phyloP scores from a whole-genome alignment of 1,140 invertebrate species.

The Piezodorus guildinii region DNA sequence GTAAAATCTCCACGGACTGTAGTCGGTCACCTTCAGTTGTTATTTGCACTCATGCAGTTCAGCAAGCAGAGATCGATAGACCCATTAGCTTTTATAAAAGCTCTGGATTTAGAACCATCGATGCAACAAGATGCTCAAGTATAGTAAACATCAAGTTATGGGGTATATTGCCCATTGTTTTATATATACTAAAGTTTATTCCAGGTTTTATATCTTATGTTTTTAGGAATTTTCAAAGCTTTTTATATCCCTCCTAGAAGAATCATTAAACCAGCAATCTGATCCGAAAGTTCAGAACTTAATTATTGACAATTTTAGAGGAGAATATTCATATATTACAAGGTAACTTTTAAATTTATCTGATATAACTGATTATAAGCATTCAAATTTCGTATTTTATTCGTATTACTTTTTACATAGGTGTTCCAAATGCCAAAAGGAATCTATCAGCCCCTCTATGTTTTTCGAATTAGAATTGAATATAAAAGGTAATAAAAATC shows the following conservation, averaged over 20 bases:
- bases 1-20: constrained; percentile 34
- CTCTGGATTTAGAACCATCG: constrained; percentile 49
- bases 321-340: constrained; percentile 53
- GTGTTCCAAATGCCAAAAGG: constrained; percentile 47
- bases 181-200: neutral
- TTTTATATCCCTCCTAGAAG: constrained; percentile 49
- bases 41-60: constrained; percentile 54
- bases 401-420: constrained; percentile 32
- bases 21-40: constrained; percentile 50
- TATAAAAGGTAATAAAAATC: constrained; percentile 41
- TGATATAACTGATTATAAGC: neutral
- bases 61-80: constrained; percentile 46
- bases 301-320: constrained; percentile 48
- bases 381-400: neutral
- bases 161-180: too few species aligned
- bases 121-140: constrained; percentile 52
- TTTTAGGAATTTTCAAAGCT: constrained; percentile 58
- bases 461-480: constrained; percentile 58
- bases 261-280: constrained; percentile 38
- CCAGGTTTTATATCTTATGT: neutral
- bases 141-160: neutral
- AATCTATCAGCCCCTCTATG: constrained; percentile 44
- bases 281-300: constrained; percentile 37
- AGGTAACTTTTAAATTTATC: constrained; percentile 34
- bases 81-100: constrained; percentile 48